phyloP scores from a whole-genome alignment of 2,888 invertebrate species.

The Trimorus sp. region DNA sequence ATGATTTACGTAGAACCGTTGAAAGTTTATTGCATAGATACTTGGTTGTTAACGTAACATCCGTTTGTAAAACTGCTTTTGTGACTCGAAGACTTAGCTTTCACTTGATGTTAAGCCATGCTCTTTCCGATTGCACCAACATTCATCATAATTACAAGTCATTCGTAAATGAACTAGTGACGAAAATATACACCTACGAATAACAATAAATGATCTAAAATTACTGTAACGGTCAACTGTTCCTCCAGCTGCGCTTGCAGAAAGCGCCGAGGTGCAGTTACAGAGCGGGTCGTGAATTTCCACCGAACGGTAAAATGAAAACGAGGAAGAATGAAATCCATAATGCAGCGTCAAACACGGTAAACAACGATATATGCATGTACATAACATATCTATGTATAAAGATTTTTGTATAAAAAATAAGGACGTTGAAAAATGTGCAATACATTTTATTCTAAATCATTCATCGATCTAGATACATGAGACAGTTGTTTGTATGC shows the following conservation, averaged over 20 bases:
- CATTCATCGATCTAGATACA: constrained; percentile 58
- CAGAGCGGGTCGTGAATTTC: not conserved
- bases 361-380: constrained; percentile 55
- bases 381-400: constrained; percentile 53
- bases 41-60: not conserved
- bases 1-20: not conserved
- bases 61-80: constrained; percentile 5
- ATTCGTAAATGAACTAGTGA: constrained; percentile 57
- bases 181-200: constrained; percentile 49
- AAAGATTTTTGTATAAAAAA: constrained; percentile 62
- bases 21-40: not conserved
- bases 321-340: constrained; percentile 16
- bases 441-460: constrained; percentile 61
- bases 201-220: constrained; percentile 52
- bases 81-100: no score
- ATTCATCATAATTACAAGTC: constrained; percentile 59
- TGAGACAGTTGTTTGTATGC: constrained; percentile 40
- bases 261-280: constrained; percentile 7
- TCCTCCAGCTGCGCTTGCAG: not conserved
- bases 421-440: constrained; percentile 62
- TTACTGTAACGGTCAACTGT: constrained; percentile 40
- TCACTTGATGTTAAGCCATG: not conserved
- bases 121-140: constrained; percentile 12
- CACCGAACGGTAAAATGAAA: constrained; percentile 13
- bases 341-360: constrained; percentile 49